Percentiles rank a stretch among this genome's conserved stretches.
These are phyloP conservation scores for Phoxinus phoxinus DNA, from an alignment of 2,113 vertebrate species.

Conservation along the genomic window DNA sequence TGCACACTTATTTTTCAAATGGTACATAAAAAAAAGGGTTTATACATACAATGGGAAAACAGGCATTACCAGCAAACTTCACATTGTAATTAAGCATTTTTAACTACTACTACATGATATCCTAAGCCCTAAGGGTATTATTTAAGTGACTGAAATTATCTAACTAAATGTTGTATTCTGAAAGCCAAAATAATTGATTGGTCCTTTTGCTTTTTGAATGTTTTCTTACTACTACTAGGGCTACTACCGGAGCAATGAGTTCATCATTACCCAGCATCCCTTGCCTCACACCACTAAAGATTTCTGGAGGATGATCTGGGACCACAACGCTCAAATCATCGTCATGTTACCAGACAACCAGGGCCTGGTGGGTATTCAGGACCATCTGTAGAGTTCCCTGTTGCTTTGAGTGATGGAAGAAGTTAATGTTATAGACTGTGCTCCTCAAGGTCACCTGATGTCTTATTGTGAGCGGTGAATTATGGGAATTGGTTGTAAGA, in stretches of 20 bases:
- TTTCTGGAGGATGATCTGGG: slow-evolving; percentile 98
- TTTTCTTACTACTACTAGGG: slow-evolving; percentile 74
- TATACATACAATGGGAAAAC: not conserved
- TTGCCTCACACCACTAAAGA: slow-evolving; percentile 95
- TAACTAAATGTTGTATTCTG: not conserved
- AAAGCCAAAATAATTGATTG: not conserved
- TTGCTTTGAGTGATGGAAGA: not conserved
- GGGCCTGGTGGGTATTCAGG: slow-evolving; percentile 82
- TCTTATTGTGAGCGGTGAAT: not conserved
- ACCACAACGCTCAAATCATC: slow-evolving; percentile 95
- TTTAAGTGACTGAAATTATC: not conserved
- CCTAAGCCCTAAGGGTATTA: not conserved
- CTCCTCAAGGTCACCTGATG: not conserved
- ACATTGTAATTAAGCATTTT: not conserved
- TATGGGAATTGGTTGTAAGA: not conserved
- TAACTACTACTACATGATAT: not conserved
- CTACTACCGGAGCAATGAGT: slow-evolving; percentile 93
- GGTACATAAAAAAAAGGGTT: not conserved
- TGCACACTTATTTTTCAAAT: not conserved
- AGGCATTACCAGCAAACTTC: not conserved
- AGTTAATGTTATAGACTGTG: not conserved
- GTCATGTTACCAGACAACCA: slow-evolving; percentile 95
- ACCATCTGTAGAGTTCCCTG: not conserved
- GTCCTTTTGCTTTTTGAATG: slow-evolving; percentile 5
- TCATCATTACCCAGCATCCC: slow-evolving; percentile 96